Evolutionary conservation across 2,888 invertebrate species (phyloP), one percentile per base, ranked within the genome.

Genomic region (Serripes groenlandicus): DNA sequence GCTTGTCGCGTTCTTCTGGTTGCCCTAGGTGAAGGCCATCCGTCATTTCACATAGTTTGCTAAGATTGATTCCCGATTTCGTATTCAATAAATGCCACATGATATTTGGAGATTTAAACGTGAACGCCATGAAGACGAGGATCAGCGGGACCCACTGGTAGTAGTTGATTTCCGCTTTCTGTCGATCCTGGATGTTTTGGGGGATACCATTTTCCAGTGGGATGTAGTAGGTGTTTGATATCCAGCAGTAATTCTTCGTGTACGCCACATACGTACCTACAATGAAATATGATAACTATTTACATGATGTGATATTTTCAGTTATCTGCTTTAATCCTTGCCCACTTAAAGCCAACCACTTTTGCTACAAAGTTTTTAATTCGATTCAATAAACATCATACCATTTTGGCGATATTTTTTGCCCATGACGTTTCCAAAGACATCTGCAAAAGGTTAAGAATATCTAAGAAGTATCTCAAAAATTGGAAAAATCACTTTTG

Each of bases 201-300:
- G 89, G 89, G 18, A 89, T 89, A 0, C 81, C 80, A 30, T 82
- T 81, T 32, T 87, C 89, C 89, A 91, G 90, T 21, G 93, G 92
- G 69, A 93, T 89, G 91, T 94, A 95, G 89, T 95, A 95, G 3
- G 95, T 95, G 91, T 95, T 95, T 77, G 95, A 94, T 28, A 95
- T 95, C 95, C 95, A 95, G 91, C 95, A 95, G 87, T 95, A 95
- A 92, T 95, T 95, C 89, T 95, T 95, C 23, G 95, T 94, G 90
- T 95, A 95, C 68, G 95, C 94, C 78, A 95, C 94, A 93, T 95
- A 95, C 30, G 95, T 94, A 49, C 94, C 94, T 49, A 95, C 94
- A 91, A 70, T 23, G 11, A 21, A 66, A 34, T 28, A 62, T 11
- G 23, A 56, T 56, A 56, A 42, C 42, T 18, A 9, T 7, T 56